phyloP scores from a whole-genome alignment of 2,113 vertebrate genomes.

The Aegithalos caudatus region DNA sequence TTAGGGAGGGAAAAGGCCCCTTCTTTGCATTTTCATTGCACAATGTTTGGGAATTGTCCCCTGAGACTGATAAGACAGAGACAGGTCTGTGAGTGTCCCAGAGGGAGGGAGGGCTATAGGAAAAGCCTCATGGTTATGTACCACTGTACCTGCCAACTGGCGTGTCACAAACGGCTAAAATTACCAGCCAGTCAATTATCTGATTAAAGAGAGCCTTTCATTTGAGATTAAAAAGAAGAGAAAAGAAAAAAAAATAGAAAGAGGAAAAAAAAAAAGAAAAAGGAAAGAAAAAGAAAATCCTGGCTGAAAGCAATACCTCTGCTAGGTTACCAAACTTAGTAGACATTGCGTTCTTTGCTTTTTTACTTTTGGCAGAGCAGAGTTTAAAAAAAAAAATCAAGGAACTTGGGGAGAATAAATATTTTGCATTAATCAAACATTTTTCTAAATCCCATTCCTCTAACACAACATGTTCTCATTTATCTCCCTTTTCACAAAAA shows the following conservation, averaged over 20 bases:
- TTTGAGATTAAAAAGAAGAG: constrained; percentile 44
- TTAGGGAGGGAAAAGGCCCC: not conserved
- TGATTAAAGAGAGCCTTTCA: constrained; percentile 83
- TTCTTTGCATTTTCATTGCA: constrained; percentile 55
- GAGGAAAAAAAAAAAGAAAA: not conserved
- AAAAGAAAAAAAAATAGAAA: not conserved
- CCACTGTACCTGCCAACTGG: constrained; percentile 89
- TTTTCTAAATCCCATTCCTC: constrained; percentile 13
- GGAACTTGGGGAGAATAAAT: constrained; percentile 10
- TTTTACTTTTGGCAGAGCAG: constrained; percentile 49
- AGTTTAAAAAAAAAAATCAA: not conserved
- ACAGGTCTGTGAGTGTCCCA: constrained; percentile 73
- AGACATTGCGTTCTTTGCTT: not conserved
- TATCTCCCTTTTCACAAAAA: constrained; percentile 29
- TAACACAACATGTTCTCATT: constrained; percentile 30
- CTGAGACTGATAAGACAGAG: constrained; percentile 72
- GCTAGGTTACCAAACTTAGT: constrained; percentile 56
- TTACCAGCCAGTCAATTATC: constrained; percentile 80
- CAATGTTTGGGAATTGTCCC: constrained; percentile 56
- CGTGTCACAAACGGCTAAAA: constrained; percentile 84
- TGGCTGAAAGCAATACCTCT: constrained; percentile 71
- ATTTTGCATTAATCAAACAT: constrained; percentile 46
- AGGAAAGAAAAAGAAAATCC: constrained; percentile 37
- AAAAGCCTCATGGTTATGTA: constrained; percentile 69
- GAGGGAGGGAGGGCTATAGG: constrained; percentile 50